Base-by-base conservation (phyloP, 2,113 vertebrate species). In the Speoplatyrhinus poulsoni region DNA sequence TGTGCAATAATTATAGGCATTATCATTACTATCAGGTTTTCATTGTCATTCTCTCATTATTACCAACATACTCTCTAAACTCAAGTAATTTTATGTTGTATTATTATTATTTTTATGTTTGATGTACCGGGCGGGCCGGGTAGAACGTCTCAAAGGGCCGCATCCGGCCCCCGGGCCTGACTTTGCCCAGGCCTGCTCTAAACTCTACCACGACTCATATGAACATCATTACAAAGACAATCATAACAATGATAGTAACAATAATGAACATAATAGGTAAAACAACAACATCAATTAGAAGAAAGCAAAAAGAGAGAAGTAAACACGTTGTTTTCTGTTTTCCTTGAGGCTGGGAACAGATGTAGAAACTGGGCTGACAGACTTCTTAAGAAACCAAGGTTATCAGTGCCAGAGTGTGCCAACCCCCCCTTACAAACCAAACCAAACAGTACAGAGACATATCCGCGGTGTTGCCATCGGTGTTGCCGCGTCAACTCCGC, bases 1-100 rank as follows among this genome's bases (percentile, higher is more conserved):
- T 94, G 94, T 93, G 93, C 91, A 92, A 94, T 93, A 88, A 93
- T 90, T 91, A 67, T 46, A 77, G 1, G 67, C 62, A 76, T 85
- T 75, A 89, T 81, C 26, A 62, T 85, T 82, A 87, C 85, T 80
- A 87, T 90, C 79, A 88, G 75, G 76, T 74, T 83, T 63, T 46
- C 73, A 82, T 85, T 70, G 79, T 82, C 58, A 72, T 73, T 63
- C 72, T 58, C 63, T 72, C 80, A 80, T 82, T 81, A 36, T 86
- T 80, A 86, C 47, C 82, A 80, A 70, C 82, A 81, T 74, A 60
- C 67, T 69, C 56, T 67, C 81, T 83, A 80, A 57, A 56, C 2
- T 60, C 82, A n/a, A n/a, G n/a, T n/a, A n/a, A n/a, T n/a, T n/a
- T n/a, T n/a, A n/a, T n/a, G n/a, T n/a, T n/a, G n/a, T n/a, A n/a